Percentiles rank a stretch among this genome's conserved stretches.
phyloP scores from a whole-genome alignment of 1,140 invertebrate genomes.

The Drosophila athabasca region DNA sequence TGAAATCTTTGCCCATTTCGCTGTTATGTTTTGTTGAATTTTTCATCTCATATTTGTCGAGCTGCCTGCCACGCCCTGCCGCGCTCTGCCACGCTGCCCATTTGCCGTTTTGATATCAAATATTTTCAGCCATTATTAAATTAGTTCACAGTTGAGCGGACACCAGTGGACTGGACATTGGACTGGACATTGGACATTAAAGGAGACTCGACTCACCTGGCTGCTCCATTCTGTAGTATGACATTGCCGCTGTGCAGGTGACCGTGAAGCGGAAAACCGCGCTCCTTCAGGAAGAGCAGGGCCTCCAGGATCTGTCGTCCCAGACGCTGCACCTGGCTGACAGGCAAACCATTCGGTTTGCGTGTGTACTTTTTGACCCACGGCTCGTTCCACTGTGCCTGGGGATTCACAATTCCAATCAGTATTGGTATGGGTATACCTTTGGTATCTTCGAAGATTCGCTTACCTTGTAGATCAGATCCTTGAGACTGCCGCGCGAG shows the following conservation, averaged over 20 bases:
- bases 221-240: slow-evolving; percentile 94
- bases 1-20: not conserved
- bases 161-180: not conserved
- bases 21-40: slow-evolving; percentile 20
- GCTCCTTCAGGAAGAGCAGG: slow-evolving; percentile 92
- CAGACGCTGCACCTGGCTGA: slow-evolving; percentile 92
- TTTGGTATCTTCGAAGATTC: not conserved
- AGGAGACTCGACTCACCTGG: slow-evolving; percentile 84
- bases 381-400: slow-evolving; percentile 87
- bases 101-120: slow-evolving; percentile 28
- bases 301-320: slow-evolving; percentile 95
- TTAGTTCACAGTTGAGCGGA: slow-evolving; percentile 41
- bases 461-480: slow-evolving; percentile 92
- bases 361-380: slow-evolving; percentile 89
- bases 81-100: no score
- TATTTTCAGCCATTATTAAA: slow-evolving; percentile 41
- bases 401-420: not conserved
- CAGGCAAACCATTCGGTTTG: slow-evolving; percentile 87
- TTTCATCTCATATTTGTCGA: slow-evolving; percentile 1
- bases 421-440: not conserved
- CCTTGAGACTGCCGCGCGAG: slow-evolving; percentile 92
- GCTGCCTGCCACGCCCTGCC: no score
- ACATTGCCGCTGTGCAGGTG: slow-evolving; percentile 96
- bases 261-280: slow-evolving; percentile 93
- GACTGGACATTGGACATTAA: not conserved